Base-by-base conservation (phyloP, 2,888 invertebrate genomes). In the Druceiella hillmani region DNA sequence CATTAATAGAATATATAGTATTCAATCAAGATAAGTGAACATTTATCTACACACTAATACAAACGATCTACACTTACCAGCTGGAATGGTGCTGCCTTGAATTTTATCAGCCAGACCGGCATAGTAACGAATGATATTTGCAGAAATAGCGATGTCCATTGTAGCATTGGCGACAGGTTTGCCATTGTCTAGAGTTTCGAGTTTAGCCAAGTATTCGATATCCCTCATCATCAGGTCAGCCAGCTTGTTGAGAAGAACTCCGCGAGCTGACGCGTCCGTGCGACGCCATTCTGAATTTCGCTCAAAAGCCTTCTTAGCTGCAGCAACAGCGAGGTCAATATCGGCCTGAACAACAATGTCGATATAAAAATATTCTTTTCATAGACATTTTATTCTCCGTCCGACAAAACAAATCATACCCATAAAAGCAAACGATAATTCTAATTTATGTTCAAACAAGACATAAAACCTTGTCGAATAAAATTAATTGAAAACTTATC, bases 131-230 rank as follows among this genome's bases (percentile, higher is more conserved):
- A 90, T 52, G 24, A 77, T 76, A 34, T 75, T 74, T 1, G 82
- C 70, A 9, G 79, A 69, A 42, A 67, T 66, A 5, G 75, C 74
- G 0, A 89, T 62, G 58, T 91, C 90, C 27, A 78, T 81, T 43
- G 73, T 74, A 0, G 90, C 77, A 43, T 74, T 66, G 17, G 76
- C 67, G 51, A 82, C 93, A 0, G 94, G 93, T 58, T 95, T 95
- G 1, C 95, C 95, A 62, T 93, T 94, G 60, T 99, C 94, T 44
- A 94, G 59, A 0, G 95, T 92, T 68, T 98, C 97, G 48, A 99
- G 71, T 53, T 90, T 87, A 3, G 88, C 87, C 42, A 93, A 57
- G 44, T 84, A 78, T 10, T 75, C 66, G 17, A 75, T 70, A 53
- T 94, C 87, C 14, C 86, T 74, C 48, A 84, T 79, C 40, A 94